Percentiles rank a stretch among this genome's conserved stretches.
Conservation (phyloP, 2,888 invertebrate species). For the Podotricha telesiphe region DNA sequence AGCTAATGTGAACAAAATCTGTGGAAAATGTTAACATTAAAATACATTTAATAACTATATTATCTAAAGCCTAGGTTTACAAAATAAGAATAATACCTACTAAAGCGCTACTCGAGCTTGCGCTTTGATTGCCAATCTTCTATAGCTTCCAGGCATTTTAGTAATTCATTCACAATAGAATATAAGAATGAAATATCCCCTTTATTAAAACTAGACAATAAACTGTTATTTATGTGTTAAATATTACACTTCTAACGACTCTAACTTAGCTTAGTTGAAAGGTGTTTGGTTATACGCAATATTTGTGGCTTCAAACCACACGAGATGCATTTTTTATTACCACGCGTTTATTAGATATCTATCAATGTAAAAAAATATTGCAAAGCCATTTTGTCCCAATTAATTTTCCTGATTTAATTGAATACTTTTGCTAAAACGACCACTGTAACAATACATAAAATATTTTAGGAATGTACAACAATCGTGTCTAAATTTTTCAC, state of each 20-base stretch:
- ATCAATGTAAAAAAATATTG: too few species aligned
- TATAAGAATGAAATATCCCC: constrained; percentile 15
- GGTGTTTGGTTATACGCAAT: not conserved
- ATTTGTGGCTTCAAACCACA: not conserved
- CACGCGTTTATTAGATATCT: too few species aligned
- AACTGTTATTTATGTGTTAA: constrained; percentile 9
- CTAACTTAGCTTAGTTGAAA: too few species aligned
- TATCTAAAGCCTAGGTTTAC: constrained; percentile 21
- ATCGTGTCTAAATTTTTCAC: too few species aligned
- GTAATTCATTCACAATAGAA: constrained; percentile 24
- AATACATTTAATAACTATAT: not conserved
- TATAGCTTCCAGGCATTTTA: constrained; percentile 14
- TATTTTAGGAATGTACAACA: too few species aligned
- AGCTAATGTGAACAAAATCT: too few species aligned
- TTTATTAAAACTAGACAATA: constrained; percentile 17
- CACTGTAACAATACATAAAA: too few species aligned
- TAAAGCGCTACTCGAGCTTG: constrained; percentile 9
- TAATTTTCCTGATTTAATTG: too few species aligned
- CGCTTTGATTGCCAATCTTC: constrained; percentile 21
- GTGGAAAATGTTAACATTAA: too few species aligned
- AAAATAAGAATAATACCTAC: constrained; percentile 9
- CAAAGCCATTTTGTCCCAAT: too few species aligned
- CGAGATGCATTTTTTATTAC: too few species aligned
- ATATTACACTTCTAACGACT: not conserved
- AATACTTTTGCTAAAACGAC: too few species aligned